Percentiles rank a stretch among this genome's conserved stretches.
phyloP scores from a whole-genome alignment of 2,113 vertebrate genomes.

The Trogon surrucura region DNA sequence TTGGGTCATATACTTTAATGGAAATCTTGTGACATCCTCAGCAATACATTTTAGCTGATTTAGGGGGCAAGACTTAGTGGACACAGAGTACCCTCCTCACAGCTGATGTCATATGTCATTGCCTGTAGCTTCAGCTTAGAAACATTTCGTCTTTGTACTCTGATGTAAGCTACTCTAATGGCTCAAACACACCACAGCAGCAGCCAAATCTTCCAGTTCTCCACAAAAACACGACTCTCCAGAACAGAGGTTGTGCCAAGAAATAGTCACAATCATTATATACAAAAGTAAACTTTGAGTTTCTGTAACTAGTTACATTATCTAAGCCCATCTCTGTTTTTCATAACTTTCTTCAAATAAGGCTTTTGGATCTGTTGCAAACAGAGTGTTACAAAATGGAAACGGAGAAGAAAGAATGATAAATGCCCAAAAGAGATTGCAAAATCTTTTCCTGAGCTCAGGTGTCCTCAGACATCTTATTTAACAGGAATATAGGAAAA shows the following conservation, averaged over 20 bases:
- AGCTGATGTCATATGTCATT: neutral
- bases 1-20: neutral
- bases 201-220: conserved; percentile 15
- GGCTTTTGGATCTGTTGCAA: neutral
- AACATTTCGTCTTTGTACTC: neutral
- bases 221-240: conserved; percentile 2
- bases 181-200: neutral
- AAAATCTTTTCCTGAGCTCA: neutral
- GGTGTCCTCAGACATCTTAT: neutral
- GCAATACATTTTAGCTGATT: neutral
- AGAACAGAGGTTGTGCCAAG: neutral
- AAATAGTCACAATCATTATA: neutral
- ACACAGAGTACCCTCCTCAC: neutral
- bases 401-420: neutral
- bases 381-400: neutral
- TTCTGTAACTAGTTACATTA: conserved; percentile 21
- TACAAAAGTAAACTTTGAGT: neutral
- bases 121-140: neutral
- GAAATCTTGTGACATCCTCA: neutral
- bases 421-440: neutral
- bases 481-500: neutral
- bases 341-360: neutral
- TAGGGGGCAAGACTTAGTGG: neutral
- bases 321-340: conserved; percentile 18
- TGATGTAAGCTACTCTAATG: neutral